Percentiles rank a stretch among this genome's conserved stretches.
These are phyloP conservation scores for Sipha flava DNA, from an alignment of 1,140 invertebrate species.

Conservation along the genomic window DNA sequence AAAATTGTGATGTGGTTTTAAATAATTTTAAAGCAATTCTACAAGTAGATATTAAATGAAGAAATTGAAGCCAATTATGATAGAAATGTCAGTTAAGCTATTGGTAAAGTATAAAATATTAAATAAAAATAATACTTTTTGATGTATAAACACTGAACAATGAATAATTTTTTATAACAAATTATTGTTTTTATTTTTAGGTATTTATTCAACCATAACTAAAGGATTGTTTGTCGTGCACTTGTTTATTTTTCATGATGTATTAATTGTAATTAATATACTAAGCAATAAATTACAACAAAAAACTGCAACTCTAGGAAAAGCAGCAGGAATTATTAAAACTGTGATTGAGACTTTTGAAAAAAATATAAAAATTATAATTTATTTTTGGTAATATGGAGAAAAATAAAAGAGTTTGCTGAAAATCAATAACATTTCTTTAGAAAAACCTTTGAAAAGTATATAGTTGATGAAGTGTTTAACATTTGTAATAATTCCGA, in stretches of 20 bases:
- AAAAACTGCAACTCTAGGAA: background rate
- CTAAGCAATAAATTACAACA: background rate
- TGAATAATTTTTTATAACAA: background rate
- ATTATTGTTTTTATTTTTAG: background rate
- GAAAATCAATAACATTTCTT: background rate
- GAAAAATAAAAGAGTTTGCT: no score
- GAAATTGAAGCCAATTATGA: background rate
- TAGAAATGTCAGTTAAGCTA: background rate
- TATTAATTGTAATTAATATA: no score
- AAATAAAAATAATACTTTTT: background rate
- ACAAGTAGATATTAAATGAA: no score
- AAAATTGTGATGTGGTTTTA: background rate
- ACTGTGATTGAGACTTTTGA: background rate
- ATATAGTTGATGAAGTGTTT: no score
- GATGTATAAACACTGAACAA: background rate
- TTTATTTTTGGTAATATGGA: no score
- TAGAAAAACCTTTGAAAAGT: background rate
- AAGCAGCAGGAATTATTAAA: background rate
- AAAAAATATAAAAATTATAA: no score
- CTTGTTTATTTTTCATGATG: background rate
- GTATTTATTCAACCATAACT: background rate
- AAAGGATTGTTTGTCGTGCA: background rate
- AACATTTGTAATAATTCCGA: no score
- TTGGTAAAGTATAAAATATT: background rate
- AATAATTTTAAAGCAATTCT: background rate